Conservation (phyloP, 2,797 vertebrate genomes). For the Poecilia picta region DNA sequence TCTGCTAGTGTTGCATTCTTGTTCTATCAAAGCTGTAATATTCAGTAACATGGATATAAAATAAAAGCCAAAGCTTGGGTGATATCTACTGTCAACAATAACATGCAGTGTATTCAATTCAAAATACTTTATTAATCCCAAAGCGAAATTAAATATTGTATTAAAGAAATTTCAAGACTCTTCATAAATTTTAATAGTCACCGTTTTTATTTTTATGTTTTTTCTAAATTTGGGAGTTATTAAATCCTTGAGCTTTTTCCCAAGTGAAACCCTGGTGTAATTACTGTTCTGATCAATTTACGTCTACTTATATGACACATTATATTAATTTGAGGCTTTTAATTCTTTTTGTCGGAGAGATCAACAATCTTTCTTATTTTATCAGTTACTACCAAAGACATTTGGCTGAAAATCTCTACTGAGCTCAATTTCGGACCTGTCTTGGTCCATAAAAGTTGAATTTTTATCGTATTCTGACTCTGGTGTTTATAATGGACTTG, state of each 20-base stretch:
- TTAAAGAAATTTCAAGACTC: not conserved
- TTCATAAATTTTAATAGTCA: not conserved
- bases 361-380: not conserved
- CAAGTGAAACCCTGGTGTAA: not conserved
- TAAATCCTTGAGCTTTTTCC: not conserved
- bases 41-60: not conserved
- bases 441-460: too few species aligned
- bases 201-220: not conserved
- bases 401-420: too few species aligned
- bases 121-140: too few species aligned
- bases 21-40: not conserved
- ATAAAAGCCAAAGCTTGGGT: not conserved
- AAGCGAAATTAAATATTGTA: too few species aligned
- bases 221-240: not conserved
- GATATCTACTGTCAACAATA: not conserved
- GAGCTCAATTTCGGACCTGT: too few species aligned
- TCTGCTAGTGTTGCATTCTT: not conserved
- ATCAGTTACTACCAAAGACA: not conserved
- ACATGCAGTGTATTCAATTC: not conserved
- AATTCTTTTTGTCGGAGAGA: not conserved
- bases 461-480: too few species aligned
- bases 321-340: not conserved
- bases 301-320: not conserved
- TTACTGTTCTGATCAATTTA: not conserved
- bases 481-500: too few species aligned